phyloP scores from a whole-genome alignment of 1,140 invertebrate genomes.

The Dryas iulia region DNA sequence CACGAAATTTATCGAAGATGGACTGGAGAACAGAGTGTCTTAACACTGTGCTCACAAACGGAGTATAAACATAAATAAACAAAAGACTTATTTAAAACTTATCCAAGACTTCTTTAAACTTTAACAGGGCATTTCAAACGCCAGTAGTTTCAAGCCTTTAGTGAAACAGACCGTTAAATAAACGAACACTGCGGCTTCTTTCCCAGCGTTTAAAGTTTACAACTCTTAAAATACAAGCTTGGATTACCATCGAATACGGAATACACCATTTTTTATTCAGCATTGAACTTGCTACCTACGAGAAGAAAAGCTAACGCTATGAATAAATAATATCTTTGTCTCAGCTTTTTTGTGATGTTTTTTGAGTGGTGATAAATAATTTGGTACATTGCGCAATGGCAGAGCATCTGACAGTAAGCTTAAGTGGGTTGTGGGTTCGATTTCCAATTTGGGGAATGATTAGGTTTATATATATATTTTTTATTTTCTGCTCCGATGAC shows the following conservation, averaged over 20 bases:
- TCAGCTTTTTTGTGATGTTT: background rate
- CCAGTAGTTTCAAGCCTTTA: background rate
- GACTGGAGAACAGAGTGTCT: no score
- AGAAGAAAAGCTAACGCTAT: background rate
- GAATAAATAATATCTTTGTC: background rate
- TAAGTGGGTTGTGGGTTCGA: no score
- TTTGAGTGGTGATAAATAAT: background rate
- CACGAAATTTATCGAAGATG: no score
- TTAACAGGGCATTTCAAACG: background rate
- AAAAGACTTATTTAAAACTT: background rate
- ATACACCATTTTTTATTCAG: background rate
- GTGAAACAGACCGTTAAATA: background rate
- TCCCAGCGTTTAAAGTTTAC: background rate
- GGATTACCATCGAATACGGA: background rate
- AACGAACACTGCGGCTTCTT: background rate
- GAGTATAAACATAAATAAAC: no score
- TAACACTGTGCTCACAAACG: no score
- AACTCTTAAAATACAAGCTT: background rate
- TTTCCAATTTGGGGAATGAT: no score
- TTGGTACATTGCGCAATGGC: no score
- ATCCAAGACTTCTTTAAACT: background rate
- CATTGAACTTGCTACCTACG: background rate
- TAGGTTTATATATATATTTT: no score
- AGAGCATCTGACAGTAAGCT: no score
- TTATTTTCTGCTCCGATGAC: no score